These are phyloP conservation scores for Garrulus glandarius DNA, from an alignment of 2,797 vertebrate species.

Conservation along the genomic window DNA sequence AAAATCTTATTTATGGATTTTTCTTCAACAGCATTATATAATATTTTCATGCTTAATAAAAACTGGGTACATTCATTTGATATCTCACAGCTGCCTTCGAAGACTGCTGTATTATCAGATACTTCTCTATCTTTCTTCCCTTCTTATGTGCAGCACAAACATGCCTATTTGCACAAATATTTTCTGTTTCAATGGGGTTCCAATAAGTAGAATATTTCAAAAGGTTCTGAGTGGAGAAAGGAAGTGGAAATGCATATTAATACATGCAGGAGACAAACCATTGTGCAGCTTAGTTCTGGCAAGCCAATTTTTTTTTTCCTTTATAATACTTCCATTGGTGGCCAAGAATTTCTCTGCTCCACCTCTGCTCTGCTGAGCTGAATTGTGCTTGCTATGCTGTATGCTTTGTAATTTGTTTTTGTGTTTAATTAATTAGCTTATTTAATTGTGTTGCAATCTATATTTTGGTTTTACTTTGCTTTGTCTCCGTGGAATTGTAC, in stretches of 20 bases:
- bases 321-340: not conserved
- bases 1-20: not conserved
- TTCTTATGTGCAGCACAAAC: not conserved
- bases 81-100: not conserved
- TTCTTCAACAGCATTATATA: not conserved
- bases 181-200: not conserved
- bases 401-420: constrained; percentile 12
- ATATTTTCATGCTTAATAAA: not conserved
- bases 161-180: not conserved
- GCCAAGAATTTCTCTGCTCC: not conserved
- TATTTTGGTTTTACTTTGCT: not conserved
- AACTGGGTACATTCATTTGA: not conserved
- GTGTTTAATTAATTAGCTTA: constrained; percentile 18
- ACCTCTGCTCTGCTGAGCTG: not conserved
- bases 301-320: not conserved
- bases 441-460: constrained; percentile 7
- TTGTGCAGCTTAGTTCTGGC: not conserved
- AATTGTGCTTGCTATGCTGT: not conserved
- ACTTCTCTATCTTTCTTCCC: not conserved
- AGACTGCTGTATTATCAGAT: not conserved
- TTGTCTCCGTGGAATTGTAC: not conserved
- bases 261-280: not conserved
- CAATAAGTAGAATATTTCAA: not conserved
- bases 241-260: not conserved
- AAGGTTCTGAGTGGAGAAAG: not conserved